A percentile compares a stretch with the other conserved stretches of the same genome.
Evolutionary conservation across 2,113 vertebrate species (phyloP).

Genomic region (Oreochromis niloticus): DNA sequence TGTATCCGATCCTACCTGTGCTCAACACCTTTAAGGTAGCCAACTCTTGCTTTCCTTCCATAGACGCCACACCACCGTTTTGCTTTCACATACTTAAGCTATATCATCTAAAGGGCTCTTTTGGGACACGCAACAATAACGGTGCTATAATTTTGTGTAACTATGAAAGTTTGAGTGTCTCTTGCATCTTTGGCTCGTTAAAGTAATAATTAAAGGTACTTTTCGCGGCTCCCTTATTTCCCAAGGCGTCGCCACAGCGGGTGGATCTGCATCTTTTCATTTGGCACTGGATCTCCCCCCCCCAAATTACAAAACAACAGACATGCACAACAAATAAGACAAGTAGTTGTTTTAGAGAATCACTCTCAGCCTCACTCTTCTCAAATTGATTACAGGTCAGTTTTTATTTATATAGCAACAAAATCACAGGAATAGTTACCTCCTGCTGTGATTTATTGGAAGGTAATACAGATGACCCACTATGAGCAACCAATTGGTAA

Average conservation of each 20-base stretch:
- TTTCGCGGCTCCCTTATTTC: not conserved
- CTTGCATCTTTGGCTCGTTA: not conserved
- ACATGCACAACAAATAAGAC: not conserved
- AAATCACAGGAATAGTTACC: not conserved
- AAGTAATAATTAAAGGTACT: not conserved
- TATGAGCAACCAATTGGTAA: not conserved
- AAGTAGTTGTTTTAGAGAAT: not conserved
- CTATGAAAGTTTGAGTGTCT: not conserved
- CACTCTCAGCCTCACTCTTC: not conserved
- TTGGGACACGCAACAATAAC: not conserved
- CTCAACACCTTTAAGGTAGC: conserved; percentile 54
- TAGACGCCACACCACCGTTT: not conserved
- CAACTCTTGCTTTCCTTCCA: not conserved
- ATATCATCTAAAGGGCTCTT: not conserved
- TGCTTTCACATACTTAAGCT: not conserved
- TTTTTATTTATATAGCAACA: not conserved
- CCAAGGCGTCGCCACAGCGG: not conserved
- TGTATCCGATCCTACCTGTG: conserved; percentile 39
- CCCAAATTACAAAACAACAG: not conserved
- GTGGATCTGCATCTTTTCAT: not conserved
- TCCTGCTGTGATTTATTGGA: not conserved
- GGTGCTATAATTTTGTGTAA: not conserved
- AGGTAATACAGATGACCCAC: not conserved
- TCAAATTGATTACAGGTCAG: not conserved
- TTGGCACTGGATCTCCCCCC: not conserved